These are phyloP conservation scores for Acromyrmex echinatior DNA, from an alignment of 1,140 invertebrate species.

Conservation along the genomic window DNA sequence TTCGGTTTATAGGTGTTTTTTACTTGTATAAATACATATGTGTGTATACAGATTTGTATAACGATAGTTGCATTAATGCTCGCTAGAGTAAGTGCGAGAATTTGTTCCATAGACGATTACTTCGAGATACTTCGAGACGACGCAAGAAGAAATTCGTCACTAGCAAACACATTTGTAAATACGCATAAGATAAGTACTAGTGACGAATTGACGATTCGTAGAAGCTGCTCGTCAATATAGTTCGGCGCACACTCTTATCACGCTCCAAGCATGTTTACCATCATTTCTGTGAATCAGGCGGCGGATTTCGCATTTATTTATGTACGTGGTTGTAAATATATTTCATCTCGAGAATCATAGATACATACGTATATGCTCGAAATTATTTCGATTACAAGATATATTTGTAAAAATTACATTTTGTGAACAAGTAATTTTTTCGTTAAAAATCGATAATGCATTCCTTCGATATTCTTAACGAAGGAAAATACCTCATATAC, in stretches of 20 bases:
- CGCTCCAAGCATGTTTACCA: constrained; percentile 26
- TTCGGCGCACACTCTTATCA: not conserved
- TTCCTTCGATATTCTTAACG: not conserved
- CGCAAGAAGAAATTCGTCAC: not conserved
- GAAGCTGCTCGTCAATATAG: not conserved
- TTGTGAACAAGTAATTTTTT: not conserved
- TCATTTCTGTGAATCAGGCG: constrained; percentile 28
- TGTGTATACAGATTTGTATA: not conserved
- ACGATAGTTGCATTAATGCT: constrained; percentile 1
- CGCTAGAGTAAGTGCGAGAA: not conserved
- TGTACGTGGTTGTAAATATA: constrained; percentile 51
- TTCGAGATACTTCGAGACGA: not conserved
- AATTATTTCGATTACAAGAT: constrained; percentile 21
- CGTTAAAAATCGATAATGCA: not conserved
- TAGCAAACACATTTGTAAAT: constrained; percentile 47
- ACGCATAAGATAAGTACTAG: not conserved
- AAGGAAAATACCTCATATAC: not conserved
- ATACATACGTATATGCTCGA: constrained; percentile 4
- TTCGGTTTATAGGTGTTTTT: constrained; percentile 42
- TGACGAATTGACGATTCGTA: constrained; percentile 1
- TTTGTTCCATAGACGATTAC: not conserved
- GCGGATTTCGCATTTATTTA: constrained; percentile 54
- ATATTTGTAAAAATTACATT: constrained; percentile 27
- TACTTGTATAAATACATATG: constrained; percentile 42
- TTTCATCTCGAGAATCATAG: not conserved